Evolutionary conservation across 2,113 vertebrate species (phyloP).

Genomic region (Myotis davidii): DNA sequence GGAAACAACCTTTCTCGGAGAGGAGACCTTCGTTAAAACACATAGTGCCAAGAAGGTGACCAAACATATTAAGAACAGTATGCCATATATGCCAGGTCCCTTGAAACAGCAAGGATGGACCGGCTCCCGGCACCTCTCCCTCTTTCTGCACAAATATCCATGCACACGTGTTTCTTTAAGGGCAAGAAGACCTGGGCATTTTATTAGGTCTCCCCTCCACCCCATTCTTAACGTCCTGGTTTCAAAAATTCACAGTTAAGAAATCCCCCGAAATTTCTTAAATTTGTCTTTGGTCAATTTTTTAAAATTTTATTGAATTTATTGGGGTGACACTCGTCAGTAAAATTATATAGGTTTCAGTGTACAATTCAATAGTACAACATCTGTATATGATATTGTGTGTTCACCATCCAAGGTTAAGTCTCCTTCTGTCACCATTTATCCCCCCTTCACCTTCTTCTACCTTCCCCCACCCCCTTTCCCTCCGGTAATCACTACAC

Average conservation of each 20-base stretch:
- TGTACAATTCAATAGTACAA: neutral
- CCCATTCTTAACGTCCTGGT: neutral
- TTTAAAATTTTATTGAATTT: neutral
- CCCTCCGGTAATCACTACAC: neutral
- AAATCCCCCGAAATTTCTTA: slow-evolving; percentile 21
- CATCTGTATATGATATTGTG: neutral
- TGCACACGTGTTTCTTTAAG: neutral
- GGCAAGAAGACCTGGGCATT: neutral
- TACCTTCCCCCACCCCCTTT: neutral
- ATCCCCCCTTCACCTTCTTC: neutral
- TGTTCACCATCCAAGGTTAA: neutral
- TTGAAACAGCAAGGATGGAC: too few relatives aligned
- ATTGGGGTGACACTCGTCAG: neutral
- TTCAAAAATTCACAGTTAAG: slow-evolving; percentile 22
- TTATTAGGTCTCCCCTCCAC: neutral
- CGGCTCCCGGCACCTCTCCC: too few relatives aligned
- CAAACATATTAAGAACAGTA: too few relatives aligned
- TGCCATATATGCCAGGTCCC: too few relatives aligned
- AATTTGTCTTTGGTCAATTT: slow-evolving; percentile 75
- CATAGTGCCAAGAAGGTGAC: too few relatives aligned
- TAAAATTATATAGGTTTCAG: neutral
- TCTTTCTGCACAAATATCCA: accelerated
- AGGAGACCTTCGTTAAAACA: too few relatives aligned
- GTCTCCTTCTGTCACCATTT: neutral
- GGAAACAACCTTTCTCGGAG: too few relatives aligned